Evolutionary conservation across 2,113 vertebrate genomes (phyloP).

Genomic region (Actenoides lindsayi): DNA sequence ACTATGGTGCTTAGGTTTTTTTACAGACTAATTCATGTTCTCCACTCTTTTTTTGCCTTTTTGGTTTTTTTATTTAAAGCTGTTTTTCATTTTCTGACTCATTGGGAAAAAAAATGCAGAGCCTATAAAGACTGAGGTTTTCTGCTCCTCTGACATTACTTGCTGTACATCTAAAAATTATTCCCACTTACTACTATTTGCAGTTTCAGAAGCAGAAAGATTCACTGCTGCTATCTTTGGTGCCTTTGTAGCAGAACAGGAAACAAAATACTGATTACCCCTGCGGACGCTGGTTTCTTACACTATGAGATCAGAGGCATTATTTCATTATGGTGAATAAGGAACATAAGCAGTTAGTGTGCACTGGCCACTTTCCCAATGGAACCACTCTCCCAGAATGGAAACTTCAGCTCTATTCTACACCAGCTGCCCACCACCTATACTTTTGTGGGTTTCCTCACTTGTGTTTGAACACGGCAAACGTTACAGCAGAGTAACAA

Average conservation of each 20-base stretch:
- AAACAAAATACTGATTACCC: neutral
- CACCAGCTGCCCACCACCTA: neutral
- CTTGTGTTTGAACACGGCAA: neutral
- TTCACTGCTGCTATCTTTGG: neutral
- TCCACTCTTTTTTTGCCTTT: neutral
- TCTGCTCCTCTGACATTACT: conserved; percentile 7
- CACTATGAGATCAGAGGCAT: neutral
- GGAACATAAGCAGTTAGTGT: neutral
- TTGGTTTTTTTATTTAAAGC: neutral
- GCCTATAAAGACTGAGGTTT: conserved; percentile 3
- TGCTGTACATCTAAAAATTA: neutral
- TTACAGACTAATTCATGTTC: conserved; percentile 3
- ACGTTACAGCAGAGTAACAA: rapidly evolving
- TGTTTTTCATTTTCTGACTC: conserved; percentile 45
- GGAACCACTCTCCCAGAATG: neutral
- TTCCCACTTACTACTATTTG: conserved; percentile 8
- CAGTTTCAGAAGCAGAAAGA: neutral
- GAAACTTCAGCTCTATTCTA: neutral
- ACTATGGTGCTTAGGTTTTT: neutral
- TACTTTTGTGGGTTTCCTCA: neutral
- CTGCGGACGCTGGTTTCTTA: neutral
- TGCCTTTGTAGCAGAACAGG: neutral
- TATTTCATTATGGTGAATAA: neutral
- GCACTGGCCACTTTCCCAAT: neutral
- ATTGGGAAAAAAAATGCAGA: conserved; percentile 11